Base-by-base conservation (phyloP, 2,113 vertebrate species). In the Eupsittula cactorum region DNA sequence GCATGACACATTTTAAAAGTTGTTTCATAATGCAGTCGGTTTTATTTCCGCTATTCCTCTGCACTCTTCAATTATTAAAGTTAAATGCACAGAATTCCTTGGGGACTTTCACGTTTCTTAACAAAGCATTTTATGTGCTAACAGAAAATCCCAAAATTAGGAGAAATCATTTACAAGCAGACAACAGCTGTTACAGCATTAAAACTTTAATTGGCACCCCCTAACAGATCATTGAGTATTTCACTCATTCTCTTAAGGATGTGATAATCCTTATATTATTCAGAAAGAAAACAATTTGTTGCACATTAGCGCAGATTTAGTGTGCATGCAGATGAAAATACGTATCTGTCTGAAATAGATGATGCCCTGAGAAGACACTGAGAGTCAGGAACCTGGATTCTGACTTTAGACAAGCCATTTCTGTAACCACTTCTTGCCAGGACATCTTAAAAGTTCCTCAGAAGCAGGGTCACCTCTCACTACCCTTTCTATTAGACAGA, bases 101-200 rank as follows among this genome's bases (percentile, higher is more conserved):
- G 20, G 88, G 73, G 95, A 96, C 49, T 89, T 94, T 57, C 83
- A 78, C 86, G 79, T 95, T 94, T 93, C 92, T 96, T 96, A 95
- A 95, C 77, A 95, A 94, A 96, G 74, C 59, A 67, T 91, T 96
- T 93, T 89, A 85, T 91, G 83, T 89, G 67, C 91, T 95, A 92
- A 91, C 77, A 95, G 67, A 93, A 96, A 95, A 95, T 87, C 88
- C 91, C 89, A 27, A 95, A 97, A 95, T 93, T 80, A 91, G 65
- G 77, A 89, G 81, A 96, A 96, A 96, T 95, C 57, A 74, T 96
- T 96, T 93, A 91, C 78, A 96, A 89, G 74, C 68, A 94, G 78
- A 93, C 92, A 96, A 95, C 93, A 95, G 93, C 83, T 96, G 93
- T 67, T 93, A 70, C 49, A 85, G 74, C 90, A 93, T 94, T 96